Percentiles rank a stretch among this genome's conserved stretches.
phyloP scores from a whole-genome alignment of 1,140 invertebrate genomes.

The Drosophila chauvacae region DNA sequence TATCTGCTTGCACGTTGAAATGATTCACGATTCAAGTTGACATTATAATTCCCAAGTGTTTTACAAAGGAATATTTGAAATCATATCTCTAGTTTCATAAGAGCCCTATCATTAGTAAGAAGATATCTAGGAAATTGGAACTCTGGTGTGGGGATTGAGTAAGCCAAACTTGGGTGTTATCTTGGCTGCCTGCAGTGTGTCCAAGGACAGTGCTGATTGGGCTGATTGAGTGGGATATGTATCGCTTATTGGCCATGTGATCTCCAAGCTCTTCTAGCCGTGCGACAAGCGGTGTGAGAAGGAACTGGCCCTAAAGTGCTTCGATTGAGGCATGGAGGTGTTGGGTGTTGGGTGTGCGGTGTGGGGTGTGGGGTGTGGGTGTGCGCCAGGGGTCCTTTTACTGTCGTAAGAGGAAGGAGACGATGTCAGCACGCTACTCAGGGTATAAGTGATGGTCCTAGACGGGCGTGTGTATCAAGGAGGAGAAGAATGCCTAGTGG shows the following conservation, averaged over 20 bases:
- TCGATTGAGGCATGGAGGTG: background rate
- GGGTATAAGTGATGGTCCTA: slow-evolving; percentile 14
- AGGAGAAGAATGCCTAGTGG: background rate
- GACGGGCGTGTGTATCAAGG: background rate
- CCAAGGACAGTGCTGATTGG: slow-evolving; percentile 9
- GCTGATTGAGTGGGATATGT: slow-evolving; percentile 1
- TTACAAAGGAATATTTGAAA: too few relatives aligned
- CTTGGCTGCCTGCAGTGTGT: background rate
- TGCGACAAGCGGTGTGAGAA: background rate
- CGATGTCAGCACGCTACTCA: slow-evolving; percentile 14
- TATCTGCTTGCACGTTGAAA: background rate
- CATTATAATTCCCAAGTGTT: background rate
- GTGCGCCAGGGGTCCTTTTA: background rate
- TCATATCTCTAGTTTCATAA: background rate
- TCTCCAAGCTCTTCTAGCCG: slow-evolving; percentile 11
- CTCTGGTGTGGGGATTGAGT: background rate
- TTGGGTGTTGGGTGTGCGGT: too few relatives aligned
- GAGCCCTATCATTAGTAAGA: background rate
- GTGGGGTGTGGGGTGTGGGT: background rate
- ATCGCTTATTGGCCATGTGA: slow-evolving; percentile 17
- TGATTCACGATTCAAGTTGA: background rate
- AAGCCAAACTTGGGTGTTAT: background rate
- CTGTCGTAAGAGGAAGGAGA: background rate
- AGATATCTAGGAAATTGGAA: background rate
- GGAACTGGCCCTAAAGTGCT: slow-evolving; percentile 10